These are phyloP conservation scores for Liodrosophila aerea DNA, from an alignment of 2,888 invertebrate genomes.

Conservation along the genomic window DNA sequence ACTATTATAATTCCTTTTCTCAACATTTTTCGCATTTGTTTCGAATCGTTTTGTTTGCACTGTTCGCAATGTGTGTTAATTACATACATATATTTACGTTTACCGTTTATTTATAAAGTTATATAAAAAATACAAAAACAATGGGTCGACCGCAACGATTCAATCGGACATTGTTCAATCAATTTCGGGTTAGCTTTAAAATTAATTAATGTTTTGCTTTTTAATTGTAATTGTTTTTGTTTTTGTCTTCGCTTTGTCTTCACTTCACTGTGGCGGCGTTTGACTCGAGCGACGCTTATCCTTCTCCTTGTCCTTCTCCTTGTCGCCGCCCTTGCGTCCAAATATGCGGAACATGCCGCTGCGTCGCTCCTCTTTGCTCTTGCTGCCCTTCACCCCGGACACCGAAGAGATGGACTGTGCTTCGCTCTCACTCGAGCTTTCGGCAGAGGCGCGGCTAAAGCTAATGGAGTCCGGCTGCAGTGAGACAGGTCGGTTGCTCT, in stretches of 20 bases:
- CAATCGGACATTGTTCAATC: constrained; percentile 31
- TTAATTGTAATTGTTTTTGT: neutral
- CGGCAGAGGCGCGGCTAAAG: constrained; percentile 80
- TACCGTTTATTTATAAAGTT: constrained; percentile 49
- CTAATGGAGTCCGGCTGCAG: constrained; percentile 79
- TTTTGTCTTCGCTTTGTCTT: constrained; percentile 2
- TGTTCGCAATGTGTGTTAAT: constrained; percentile 31
- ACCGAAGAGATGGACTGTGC: constrained; percentile 82
- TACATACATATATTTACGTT: constrained; percentile 55
- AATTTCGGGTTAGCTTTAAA: constrained; percentile 25
- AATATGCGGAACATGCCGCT: constrained; percentile 82
- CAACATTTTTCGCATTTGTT: constrained; percentile 19
- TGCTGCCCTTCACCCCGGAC: constrained; percentile 81
- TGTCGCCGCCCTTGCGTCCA: constrained; percentile 80
- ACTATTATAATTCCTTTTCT: constrained; percentile 21
- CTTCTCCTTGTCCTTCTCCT: constrained; percentile 77
- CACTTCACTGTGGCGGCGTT: constrained; percentile 74
- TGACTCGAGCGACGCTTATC: constrained; percentile 81
- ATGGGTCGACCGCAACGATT: constrained; percentile 37
- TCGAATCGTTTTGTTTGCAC: constrained; percentile 6
- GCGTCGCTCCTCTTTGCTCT: constrained; percentile 81
- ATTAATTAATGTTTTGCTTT: constrained; percentile 11
- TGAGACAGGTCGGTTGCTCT: constrained; percentile 81
- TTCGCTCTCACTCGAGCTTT: constrained; percentile 83
- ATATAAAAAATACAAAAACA: constrained; percentile 70